These are phyloP conservation scores for Oxystoma pomonae DNA, from an alignment of 2,888 invertebrate species.

Conservation along the genomic window DNA sequence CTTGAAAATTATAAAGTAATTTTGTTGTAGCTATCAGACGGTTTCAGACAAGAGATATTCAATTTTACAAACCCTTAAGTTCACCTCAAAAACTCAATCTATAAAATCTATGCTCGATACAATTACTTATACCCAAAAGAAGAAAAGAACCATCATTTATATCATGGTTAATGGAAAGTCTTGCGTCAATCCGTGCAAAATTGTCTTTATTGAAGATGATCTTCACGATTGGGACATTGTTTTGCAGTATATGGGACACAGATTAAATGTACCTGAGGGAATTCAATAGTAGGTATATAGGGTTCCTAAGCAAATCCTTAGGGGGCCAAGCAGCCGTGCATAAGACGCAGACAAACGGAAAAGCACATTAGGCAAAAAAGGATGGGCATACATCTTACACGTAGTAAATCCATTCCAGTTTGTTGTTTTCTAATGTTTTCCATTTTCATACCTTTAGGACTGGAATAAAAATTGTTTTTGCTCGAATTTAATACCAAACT, in stretches of 20 bases:
- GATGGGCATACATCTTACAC: no score
- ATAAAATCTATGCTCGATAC: neutral
- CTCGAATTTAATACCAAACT: no score
- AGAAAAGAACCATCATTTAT: conserved; percentile 16
- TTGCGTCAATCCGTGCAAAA: conserved; percentile 12
- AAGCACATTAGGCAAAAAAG: no score
- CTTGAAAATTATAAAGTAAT: no score
- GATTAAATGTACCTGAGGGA: conserved; percentile 18
- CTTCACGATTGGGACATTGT: conserved; percentile 8
- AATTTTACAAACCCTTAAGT: neutral
- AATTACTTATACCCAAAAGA: conserved; percentile 15
- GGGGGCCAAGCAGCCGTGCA: no score
- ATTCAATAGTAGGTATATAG: conserved; percentile 17
- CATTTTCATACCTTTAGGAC: no score
- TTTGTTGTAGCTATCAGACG: neutral
- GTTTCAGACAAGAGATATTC: neutral
- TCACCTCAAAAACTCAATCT: neutral
- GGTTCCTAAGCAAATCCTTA: no score
- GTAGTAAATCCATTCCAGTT: no score
- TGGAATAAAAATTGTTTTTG: no score
- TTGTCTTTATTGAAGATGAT: conserved; percentile 16
- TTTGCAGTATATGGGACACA: conserved; percentile 16
- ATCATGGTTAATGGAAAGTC: conserved; percentile 19
- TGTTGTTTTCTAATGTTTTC: no score
- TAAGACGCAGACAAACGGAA: no score